Evolutionary conservation across 2,888 invertebrate genomes (phyloP), one percentile per base, ranked within the genome.

Genomic region (Philopedon plagiatum): DNA sequence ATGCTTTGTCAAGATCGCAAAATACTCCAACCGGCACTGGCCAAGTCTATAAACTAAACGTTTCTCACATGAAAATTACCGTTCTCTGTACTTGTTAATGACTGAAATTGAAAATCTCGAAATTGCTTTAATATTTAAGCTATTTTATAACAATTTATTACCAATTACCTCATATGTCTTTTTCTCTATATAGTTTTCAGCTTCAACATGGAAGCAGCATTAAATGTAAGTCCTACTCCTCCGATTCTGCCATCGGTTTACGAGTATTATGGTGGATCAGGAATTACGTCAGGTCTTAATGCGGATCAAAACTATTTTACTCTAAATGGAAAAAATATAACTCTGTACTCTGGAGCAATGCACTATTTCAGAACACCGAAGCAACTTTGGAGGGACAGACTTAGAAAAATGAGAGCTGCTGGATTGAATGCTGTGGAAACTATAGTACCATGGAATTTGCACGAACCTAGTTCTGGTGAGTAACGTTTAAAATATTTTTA

Each of bases 371-470:
- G 96, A 3, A 88, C 94, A 0, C 94, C 94, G 3, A 90, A 90
- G 37, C 88, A 87, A 13, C 92, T 93, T 80, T 97, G 96, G 97
- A 87, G 91, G 46, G 92, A 94, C 73, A 89, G 95, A 65, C 85
- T 97, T 72, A 86, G 89, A 61, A 94, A 94, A 82, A 86, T 95
- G 80, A 89, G 92, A 80, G 93, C 93, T 1, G 94, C 94, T 39
- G 98, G 98, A 0, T 88, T 97, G 9, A 96, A 97, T 85, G 90
- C 95, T 1, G 91, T 97, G 0, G 91, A 94, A 75, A 95, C 94
- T 0, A 81, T 97, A 81, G 91, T 97, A 0, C 94, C 95, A 82
- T 93, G 97, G 97, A 95, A 94, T 76, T 87, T 91, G 68, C 97
- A 97, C 83, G 94, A 97, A 85, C 92, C 93, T 0, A 88, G 89